Evolutionary conservation across 2,113 vertebrate genomes (phyloP).

Genomic region (Notarius lentiginosus): DNA sequence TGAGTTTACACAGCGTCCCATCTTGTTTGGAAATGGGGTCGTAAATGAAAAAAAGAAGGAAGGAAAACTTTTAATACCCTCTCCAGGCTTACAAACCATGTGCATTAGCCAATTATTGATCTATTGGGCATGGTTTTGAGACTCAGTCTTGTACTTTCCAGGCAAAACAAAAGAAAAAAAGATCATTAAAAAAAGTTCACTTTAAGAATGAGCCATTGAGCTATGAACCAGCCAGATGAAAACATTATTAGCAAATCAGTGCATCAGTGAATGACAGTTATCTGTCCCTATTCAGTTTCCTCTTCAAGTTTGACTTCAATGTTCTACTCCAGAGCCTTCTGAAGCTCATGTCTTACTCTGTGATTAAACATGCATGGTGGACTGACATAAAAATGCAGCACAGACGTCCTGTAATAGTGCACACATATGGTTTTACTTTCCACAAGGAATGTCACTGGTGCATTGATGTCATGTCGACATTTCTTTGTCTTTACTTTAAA

Average conservation of each 20-base stretch:
- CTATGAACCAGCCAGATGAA: not conserved
- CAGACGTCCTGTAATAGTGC: not conserved
- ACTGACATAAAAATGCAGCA: not conserved
- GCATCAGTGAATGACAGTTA: not conserved
- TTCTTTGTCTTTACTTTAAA: slow-evolving; percentile 6
- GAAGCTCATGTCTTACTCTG: not conserved
- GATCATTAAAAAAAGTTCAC: too few relatives aligned
- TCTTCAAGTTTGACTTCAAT: not conserved
- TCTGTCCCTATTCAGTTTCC: not conserved
- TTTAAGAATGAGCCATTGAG: too few relatives aligned
- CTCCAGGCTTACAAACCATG: not conserved
- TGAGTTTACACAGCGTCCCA: too few relatives aligned
- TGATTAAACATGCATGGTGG: slow-evolving; percentile 1
- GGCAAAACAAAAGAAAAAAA: not conserved
- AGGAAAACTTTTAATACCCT: too few relatives aligned
- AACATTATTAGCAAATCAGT: not conserved
- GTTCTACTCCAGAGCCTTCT: not conserved
- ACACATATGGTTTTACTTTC: not conserved
- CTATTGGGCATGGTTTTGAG: too few relatives aligned
- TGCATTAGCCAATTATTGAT: too few relatives aligned
- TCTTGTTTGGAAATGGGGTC: too few relatives aligned
- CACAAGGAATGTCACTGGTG: not conserved
- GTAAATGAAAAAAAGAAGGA: too few relatives aligned
- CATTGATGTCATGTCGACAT: not conserved
- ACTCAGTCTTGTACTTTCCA: too few relatives aligned